A percentile compares a stretch with the other conserved stretches of the same genome.
Evolutionary conservation across 2,888 invertebrate genomes (phyloP).

Genomic region (Polia nebulosa): DNA sequence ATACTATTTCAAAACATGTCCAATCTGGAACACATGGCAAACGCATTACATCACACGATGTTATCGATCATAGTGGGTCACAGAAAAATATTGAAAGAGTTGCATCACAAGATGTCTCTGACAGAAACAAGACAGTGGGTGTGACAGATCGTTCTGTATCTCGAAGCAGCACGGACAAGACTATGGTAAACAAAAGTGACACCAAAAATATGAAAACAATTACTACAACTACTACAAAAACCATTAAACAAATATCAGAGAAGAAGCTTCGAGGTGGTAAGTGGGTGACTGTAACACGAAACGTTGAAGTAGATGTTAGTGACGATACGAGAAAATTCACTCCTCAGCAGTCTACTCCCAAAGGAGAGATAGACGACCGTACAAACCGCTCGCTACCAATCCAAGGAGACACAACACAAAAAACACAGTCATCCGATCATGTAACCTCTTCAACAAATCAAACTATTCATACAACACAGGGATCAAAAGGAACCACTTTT

Average conservation of each 20-base stretch:
- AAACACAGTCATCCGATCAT: constrained; percentile 73
- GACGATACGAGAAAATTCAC: constrained; percentile 67
- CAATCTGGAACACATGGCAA: constrained; percentile 74
- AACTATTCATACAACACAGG: constrained; percentile 66
- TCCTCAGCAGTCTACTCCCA: constrained; percentile 51
- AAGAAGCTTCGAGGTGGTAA: constrained; percentile 89
- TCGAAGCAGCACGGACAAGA: constrained; percentile 75
- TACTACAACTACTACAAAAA: constrained; percentile 88
- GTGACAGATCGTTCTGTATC: constrained; percentile 73
- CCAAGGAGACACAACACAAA: constrained; percentile 71
- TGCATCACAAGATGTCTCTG: constrained; percentile 74
- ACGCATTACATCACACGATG: constrained; percentile 68
- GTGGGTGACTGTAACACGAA: constrained; percentile 89
- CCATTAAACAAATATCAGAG: constrained; percentile 90
- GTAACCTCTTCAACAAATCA: constrained; percentile 72
- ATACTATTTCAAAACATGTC: constrained; percentile 70
- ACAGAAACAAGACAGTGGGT: constrained; percentile 68
- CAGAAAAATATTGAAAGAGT: constrained; percentile 89
- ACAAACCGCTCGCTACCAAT: constrained; percentile 59
- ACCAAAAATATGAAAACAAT: constrained; percentile 77
- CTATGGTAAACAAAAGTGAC: constrained; percentile 76
- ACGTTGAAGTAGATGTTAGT: constrained; percentile 93
- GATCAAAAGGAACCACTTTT: constrained; percentile 68
- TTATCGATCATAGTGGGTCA: constrained; percentile 64
- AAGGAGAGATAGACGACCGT: constrained; percentile 65